phyloP scores from a whole-genome alignment of 1,140 invertebrate species.

The Drosophila littoralis region DNA sequence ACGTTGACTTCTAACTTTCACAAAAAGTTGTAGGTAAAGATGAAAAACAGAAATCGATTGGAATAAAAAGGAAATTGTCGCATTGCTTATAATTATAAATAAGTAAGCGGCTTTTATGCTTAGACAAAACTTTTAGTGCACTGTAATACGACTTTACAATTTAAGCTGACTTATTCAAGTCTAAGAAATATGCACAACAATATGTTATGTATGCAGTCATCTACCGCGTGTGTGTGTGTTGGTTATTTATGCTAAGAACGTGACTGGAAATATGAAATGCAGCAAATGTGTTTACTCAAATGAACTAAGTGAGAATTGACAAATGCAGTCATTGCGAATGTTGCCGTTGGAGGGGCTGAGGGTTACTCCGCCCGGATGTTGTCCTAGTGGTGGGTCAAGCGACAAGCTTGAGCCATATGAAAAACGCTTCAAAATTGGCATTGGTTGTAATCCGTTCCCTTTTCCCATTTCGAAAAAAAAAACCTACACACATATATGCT shows the following conservation, averaged over 20 bases:
- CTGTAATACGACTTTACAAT: constrained; percentile 3
- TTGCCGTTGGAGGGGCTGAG: not conserved
- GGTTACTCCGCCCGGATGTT: constrained; percentile 6
- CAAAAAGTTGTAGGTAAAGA: not conserved
- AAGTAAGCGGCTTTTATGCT: not conserved
- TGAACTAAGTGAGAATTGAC: constrained; percentile 80
- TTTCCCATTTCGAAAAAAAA: constrained; percentile 18
- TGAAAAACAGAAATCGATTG: not conserved
- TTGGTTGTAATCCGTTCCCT: constrained; percentile 64
- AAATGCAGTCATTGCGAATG: constrained; percentile 52
- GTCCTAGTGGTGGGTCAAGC: constrained; percentile 40
- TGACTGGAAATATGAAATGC: constrained; percentile 82
- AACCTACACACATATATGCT: not conserved
- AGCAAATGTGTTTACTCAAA: constrained; percentile 82
- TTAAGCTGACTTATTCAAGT: constrained; percentile 39
- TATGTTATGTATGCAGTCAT: constrained; percentile 9
- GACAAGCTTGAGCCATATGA: constrained; percentile 56
- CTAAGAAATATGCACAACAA: constrained; percentile 38
- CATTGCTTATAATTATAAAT: no score
- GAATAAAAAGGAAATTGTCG: no score
- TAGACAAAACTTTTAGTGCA: not conserved
- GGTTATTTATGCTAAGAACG: constrained; percentile 76
- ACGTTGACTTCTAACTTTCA: no score
- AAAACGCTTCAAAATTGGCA: constrained; percentile 64
- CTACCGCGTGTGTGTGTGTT: constrained; percentile 16